A percentile compares a stretch with the other conserved stretches of the same genome.
phyloP scores from a whole-genome alignment of 37 sponge, comb jelly and placozoan species.

The Haliclona indistincta region DNA sequence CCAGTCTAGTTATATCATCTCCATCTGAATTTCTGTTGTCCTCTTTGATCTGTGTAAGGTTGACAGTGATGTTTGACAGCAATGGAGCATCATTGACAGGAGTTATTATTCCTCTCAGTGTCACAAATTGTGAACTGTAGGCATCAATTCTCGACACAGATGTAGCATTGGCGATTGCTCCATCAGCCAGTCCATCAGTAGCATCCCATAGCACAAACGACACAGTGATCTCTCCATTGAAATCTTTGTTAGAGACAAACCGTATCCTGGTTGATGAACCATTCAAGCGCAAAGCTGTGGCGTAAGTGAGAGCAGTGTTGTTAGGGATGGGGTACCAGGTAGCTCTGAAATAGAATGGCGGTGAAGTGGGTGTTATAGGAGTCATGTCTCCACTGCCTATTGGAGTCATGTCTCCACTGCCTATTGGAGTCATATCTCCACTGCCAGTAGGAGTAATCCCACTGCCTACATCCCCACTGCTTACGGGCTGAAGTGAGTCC shows the following conservation, averaged over 20 bases:
- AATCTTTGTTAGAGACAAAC: constrained; percentile 73
- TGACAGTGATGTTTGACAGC: constrained; percentile 40
- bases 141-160: constrained; percentile 56
- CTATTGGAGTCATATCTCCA: background rate
- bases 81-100: constrained; percentile 88
- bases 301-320: constrained; percentile 29
- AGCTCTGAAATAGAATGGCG: constrained; percentile 28
- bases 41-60: constrained; percentile 62
- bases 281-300: constrained; percentile 58
- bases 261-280: constrained; percentile 53
- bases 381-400: background rate
- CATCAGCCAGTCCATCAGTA: constrained; percentile 51
- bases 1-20: constrained; percentile 48
- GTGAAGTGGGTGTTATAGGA: background rate
- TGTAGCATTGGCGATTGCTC: constrained; percentile 55
- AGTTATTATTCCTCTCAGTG: constrained; percentile 33
- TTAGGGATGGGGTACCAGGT: constrained; percentile 62
- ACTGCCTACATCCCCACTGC: background rate
- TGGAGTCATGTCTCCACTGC: background rate
- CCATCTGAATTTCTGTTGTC: constrained; percentile 64
- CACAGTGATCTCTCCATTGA: constrained; percentile 56
- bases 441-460: background rate
- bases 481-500: background rate
- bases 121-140: constrained; percentile 48
- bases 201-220: constrained; percentile 85